Conservation (phyloP, 2,888 invertebrate species). For the Tipula vernalis region DNA sequence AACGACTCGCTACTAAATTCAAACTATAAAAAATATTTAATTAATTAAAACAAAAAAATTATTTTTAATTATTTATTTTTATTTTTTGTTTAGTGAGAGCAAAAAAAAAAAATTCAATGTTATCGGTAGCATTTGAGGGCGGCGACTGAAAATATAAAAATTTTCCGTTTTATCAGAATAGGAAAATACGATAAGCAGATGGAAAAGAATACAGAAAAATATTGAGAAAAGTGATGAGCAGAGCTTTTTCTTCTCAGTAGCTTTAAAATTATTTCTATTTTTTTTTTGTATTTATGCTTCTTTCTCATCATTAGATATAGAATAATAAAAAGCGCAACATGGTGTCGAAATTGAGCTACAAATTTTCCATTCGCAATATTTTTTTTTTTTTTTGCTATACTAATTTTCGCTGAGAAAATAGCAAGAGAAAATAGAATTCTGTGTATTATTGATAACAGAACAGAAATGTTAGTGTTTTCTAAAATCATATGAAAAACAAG, state of each 20-base stretch:
- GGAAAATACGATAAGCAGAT: not conserved
- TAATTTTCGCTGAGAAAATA: not conserved
- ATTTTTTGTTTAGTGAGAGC: not conserved
- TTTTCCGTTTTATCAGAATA: not conserved
- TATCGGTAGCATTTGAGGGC: conserved; percentile 5
- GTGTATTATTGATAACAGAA: not conserved
- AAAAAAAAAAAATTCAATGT: not conserved
- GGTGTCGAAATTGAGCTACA: not conserved
- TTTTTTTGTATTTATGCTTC: not conserved
- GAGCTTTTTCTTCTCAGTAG: not conserved
- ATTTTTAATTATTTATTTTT: not conserved
- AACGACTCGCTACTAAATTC: not conserved
- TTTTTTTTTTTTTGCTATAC: not conserved
- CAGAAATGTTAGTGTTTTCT: not conserved
- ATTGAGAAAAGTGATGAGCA: not conserved
- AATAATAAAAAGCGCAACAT: not conserved
- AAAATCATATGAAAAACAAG: not conserved
- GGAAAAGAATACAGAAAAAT: not conserved
- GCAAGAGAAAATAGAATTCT: not conserved
- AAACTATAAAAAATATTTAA: not conserved
- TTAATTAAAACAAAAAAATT: not conserved
- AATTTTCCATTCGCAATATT: not conserved
- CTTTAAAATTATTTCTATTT: not conserved
- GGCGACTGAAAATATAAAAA: conserved; percentile 5
- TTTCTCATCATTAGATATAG: not conserved